A percentile compares a stretch with the other conserved stretches of the same genome.
Conservation (phyloP, 2,113 vertebrate species). For the Oostethus manadensis region DNA sequence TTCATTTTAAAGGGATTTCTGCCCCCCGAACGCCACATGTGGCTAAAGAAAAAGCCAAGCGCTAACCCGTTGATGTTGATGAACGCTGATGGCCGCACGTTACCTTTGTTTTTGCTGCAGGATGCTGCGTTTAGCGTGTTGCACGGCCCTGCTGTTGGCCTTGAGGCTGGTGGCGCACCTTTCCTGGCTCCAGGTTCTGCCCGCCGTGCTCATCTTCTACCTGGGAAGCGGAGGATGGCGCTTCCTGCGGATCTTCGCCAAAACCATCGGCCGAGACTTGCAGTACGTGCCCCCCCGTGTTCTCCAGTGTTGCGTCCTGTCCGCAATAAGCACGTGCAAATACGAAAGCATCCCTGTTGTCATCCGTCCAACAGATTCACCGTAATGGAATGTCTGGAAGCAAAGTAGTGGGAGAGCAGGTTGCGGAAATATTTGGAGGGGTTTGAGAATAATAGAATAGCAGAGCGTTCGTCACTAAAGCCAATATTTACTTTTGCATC, state of each 20-base stretch:
- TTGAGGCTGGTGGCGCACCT: constrained; percentile 78
- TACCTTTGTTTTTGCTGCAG: constrained; percentile 46
- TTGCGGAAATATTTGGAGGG: constrained; percentile 9
- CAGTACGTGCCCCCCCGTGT: constrained; percentile 84
- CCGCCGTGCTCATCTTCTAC: constrained; percentile 82
- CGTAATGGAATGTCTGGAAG: no score
- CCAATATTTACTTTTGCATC: constrained; percentile 20
- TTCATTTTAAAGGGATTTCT: no score
- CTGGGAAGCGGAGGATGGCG: constrained; percentile 87
- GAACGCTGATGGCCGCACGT: no score
- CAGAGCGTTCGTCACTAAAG: constrained; percentile 7
- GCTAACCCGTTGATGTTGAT: no score
- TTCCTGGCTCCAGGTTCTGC: constrained; percentile 83
- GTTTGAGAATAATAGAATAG: not conserved
- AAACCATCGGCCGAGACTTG: constrained; percentile 83
- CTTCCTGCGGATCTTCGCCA: constrained; percentile 79
- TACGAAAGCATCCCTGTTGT: not conserved
- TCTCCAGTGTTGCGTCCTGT: no score
- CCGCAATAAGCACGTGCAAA: no score
- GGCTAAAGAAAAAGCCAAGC: no score
- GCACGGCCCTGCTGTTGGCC: constrained; percentile 79
- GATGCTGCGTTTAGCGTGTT: constrained; percentile 83
- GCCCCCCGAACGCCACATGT: no score
- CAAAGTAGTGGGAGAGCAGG: constrained; percentile 1
- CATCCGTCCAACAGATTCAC: not conserved